Evolutionary conservation across 2,797 vertebrate genomes (phyloP).

Genomic region (Cryptoprocta ferox): DNA sequence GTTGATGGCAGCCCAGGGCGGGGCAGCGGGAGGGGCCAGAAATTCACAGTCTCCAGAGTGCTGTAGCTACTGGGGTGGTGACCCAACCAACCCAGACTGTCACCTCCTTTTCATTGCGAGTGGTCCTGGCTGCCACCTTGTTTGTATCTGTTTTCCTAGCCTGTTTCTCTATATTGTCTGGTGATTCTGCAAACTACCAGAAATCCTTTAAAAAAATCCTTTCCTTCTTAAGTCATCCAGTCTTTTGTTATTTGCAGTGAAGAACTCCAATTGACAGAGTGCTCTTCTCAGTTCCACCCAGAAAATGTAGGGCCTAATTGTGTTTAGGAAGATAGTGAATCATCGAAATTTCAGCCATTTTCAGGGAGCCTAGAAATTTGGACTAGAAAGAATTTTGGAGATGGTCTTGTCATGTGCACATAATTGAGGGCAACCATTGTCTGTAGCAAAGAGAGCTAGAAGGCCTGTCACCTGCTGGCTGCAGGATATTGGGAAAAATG

Average conservation of each 20-base stretch:
- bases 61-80: fast-evolving
- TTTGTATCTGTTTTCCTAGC: not conserved
- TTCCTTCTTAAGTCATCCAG: not conserved
- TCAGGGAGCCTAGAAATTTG: not conserved
- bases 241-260: not conserved
- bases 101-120: not conserved
- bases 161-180: not conserved
- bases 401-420: not conserved
- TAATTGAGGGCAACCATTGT: not conserved
- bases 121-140: not conserved
- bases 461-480: not conserved
- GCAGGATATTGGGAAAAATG: not conserved
- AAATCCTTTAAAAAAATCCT: not conserved
- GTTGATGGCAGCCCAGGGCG: not conserved
- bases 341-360: not conserved
- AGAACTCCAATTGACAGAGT: not conserved
- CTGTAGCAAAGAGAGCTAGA: not conserved
- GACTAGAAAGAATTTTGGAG: constrained; percentile 3
- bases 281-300: not conserved
- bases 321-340: not conserved
- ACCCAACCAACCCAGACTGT: not conserved
- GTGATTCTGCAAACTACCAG: not conserved
- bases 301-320: constrained; percentile 14
- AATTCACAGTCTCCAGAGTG: too few relatives aligned
- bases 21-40: not conserved